Percentiles rank a stretch among this genome's conserved stretches.
Evolutionary conservation across 1,140 invertebrate genomes (phyloP).

Genomic region (Saccostrea cuccullata): DNA sequence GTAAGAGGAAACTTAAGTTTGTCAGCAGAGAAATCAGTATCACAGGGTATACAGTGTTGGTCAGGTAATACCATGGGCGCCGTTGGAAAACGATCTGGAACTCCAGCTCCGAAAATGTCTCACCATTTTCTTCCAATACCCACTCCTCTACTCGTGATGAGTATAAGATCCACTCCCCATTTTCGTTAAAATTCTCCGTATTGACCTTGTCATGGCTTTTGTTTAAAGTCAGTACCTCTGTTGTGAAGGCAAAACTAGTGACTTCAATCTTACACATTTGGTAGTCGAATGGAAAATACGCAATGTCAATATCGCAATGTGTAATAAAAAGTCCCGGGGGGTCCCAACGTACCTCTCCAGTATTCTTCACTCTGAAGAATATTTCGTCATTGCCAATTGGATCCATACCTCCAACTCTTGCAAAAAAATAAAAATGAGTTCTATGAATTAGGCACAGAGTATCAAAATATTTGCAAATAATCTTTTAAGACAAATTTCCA

Average conservation of each 20-base stretch:
- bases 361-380: conserved; percentile 74
- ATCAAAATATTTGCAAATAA: too few species aligned
- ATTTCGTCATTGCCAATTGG: neutral
- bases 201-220: conserved; percentile 7
- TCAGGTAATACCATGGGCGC: conserved; percentile 54
- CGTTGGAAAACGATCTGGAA: conserved; percentile 53
- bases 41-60: conserved; percentile 63
- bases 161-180: conserved; percentile 43
- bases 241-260: conserved; percentile 93
- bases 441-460: neutral
- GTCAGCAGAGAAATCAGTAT: conserved; percentile 58
- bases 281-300: conserved; percentile 86
- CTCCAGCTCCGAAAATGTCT: conserved; percentile 57
- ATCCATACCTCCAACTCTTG: neutral
- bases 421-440: neutral
- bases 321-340: conserved; percentile 98
- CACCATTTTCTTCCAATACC: conserved; percentile 31
- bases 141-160: neutral
- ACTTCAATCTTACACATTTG: conserved; percentile 98
- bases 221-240: conserved; percentile 39
- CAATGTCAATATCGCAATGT: conserved; percentile 89
- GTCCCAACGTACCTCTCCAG: conserved; percentile 96
- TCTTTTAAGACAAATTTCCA: too few species aligned
- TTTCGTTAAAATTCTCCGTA: conserved; percentile 41
- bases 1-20: conserved; percentile 59